Evolutionary conservation across 2,888 invertebrate species (phyloP).

Genomic region (Boloria selene): DNA sequence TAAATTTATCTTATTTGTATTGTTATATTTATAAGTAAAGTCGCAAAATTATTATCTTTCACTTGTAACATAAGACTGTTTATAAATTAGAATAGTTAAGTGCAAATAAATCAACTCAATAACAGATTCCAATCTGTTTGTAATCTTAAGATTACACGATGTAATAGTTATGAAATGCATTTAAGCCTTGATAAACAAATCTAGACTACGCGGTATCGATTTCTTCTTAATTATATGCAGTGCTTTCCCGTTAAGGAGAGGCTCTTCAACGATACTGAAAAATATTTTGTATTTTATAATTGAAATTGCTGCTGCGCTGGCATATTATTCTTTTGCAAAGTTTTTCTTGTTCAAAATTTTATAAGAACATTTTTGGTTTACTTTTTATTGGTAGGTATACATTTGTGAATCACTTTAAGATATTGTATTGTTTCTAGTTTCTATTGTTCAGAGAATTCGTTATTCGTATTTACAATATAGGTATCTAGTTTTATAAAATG

Average conservation of each 20-base stretch:
- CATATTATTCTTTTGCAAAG: conserved; percentile 8
- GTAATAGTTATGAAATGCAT: conserved; percentile 27
- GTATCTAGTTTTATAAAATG: not conserved
- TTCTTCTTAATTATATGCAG: conserved; percentile 36
- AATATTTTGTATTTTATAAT: conserved; percentile 15
- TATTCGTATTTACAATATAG: not conserved
- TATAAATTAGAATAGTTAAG: not conserved
- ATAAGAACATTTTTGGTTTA: conserved; percentile 5
- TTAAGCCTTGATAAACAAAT: conserved; percentile 22
- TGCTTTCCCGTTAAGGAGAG: conserved; percentile 31
- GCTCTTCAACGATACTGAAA: conserved; percentile 14
- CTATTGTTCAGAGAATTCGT: not conserved
- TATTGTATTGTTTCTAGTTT: not conserved
- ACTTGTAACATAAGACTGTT: too few relatives aligned
- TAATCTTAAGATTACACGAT: conserved; percentile 20
- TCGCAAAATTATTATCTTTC: too few relatives aligned
- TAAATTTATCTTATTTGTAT: too few relatives aligned
- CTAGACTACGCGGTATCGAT: conserved; percentile 25
- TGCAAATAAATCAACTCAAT: conserved; percentile 3
- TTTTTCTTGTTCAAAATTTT: not conserved
- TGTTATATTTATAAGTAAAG: too few relatives aligned
- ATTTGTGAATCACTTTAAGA: not conserved
- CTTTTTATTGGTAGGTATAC: not conserved
- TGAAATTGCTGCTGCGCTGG: not conserved
- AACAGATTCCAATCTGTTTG: conserved; percentile 7